A percentile compares a stretch with the other conserved stretches of the same genome.
Conservation (phyloP, 2,888 invertebrate species). For the Parnassius orleans region DNA sequence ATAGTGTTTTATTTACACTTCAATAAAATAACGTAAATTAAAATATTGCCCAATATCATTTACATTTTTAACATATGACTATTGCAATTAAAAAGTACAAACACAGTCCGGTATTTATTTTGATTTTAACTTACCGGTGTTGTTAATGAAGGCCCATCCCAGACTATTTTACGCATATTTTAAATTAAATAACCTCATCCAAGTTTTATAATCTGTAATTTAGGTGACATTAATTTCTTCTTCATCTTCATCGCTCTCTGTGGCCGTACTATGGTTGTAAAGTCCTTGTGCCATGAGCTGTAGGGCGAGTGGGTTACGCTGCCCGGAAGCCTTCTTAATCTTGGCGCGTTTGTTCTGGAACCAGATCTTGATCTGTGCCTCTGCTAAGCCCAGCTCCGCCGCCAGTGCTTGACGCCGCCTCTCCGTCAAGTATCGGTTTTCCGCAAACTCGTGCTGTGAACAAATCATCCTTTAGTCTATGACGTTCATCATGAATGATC, state of each 20-base stretch:
- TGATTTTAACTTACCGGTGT: too few relatives aligned
- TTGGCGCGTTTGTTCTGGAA: conserved; percentile 98
- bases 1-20: too few relatives aligned
- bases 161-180: too few relatives aligned
- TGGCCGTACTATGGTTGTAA: conserved; percentile 87
- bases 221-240: conserved; percentile 34
- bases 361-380: conserved; percentile 99
- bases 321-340: conserved; percentile 94
- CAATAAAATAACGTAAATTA: too few relatives aligned
- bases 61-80: too few relatives aligned
- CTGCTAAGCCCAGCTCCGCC: conserved; percentile 93
- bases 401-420: conserved; percentile 93
- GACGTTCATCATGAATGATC: too few relatives aligned
- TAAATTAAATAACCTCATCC: too few relatives aligned
- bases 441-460: conserved; percentile 91
- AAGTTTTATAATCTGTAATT: conserved; percentile 26
- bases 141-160: too few relatives aligned
- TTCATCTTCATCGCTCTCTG: conserved; percentile 37
- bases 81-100: too few relatives aligned
- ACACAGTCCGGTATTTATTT: too few relatives aligned
- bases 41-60: too few relatives aligned
- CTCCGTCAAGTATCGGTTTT: conserved; percentile 96
- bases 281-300: conserved; percentile 97
- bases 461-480: conserved; percentile 14
- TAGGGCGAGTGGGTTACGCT: conserved; percentile 91